Conservation (phyloP, 1,140 invertebrate genomes). For the Anastrepha obliqua region DNA sequence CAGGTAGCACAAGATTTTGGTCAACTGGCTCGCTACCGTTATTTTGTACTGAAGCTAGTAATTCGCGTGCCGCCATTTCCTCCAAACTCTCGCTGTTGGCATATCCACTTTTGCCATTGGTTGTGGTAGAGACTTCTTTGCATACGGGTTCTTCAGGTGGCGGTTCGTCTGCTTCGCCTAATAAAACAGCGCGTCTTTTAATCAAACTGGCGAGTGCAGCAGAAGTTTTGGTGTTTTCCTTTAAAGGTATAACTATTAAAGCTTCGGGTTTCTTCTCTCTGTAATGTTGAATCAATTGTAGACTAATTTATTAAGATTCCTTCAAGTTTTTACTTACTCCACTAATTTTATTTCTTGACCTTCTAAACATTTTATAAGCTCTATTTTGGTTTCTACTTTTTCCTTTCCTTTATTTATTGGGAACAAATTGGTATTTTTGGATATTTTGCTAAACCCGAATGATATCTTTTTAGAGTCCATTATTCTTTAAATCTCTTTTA, state of each 20-base stretch:
- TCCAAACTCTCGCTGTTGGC: constrained; percentile 74
- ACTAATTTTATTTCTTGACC: constrained; percentile 83
- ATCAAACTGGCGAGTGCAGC: constrained; percentile 74
- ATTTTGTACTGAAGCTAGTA: constrained; percentile 63
- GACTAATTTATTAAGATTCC: no score
- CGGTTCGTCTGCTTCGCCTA: constrained; percentile 66
- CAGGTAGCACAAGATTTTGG: constrained; percentile 76
- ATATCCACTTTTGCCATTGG: constrained; percentile 22
- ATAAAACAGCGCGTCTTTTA: constrained; percentile 65
- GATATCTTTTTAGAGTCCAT: constrained; percentile 83
- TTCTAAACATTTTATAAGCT: constrained; percentile 85
- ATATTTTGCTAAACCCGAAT: constrained; percentile 84
- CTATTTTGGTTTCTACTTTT: constrained; percentile 75
- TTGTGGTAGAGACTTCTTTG: constrained; percentile 67
- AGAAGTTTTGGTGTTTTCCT: constrained; percentile 76
- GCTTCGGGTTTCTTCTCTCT: constrained; percentile 76
- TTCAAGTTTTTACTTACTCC: constrained; percentile 76
- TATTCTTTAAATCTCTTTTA: constrained; percentile 19
- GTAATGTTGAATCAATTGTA: constrained; percentile 55
- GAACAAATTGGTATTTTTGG: constrained; percentile 78
- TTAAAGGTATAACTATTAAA: constrained; percentile 81
- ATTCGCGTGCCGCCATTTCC: constrained; percentile 76
- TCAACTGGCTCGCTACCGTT: constrained; percentile 73
- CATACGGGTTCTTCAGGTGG: constrained; percentile 62
- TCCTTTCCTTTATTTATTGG: constrained; percentile 72